A percentile compares a stretch with the other conserved stretches of the same genome.
phyloP scores from a whole-genome alignment of 2,888 invertebrate species.

The Habrosyne pyritoides region DNA sequence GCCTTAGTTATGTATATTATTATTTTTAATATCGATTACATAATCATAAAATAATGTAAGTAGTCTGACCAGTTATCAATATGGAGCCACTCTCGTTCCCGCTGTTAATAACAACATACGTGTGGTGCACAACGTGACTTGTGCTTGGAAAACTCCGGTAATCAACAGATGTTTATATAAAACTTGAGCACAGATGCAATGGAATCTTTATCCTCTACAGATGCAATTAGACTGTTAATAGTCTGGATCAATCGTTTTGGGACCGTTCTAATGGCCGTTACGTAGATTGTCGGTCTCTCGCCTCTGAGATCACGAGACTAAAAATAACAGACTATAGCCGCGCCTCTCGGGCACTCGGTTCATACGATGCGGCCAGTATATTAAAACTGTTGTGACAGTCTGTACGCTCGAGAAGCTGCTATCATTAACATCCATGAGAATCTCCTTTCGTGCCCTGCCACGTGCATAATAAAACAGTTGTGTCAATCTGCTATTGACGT shows the following conservation, averaged over 20 bases:
- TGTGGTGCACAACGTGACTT: slow-evolving; percentile 46
- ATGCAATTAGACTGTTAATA: not conserved
- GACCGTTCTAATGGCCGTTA: not conserved
- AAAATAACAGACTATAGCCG: slow-evolving; percentile 11
- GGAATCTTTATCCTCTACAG: not conserved
- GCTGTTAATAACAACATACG: slow-evolving; percentile 25
- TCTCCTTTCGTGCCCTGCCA: not conserved
- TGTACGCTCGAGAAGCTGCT: too few species aligned
- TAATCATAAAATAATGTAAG: not conserved
- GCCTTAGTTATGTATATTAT: too few species aligned
- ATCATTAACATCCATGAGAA: not conserved
- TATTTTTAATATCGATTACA: not conserved
- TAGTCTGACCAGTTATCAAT: slow-evolving; percentile 16
- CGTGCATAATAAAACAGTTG: not conserved
- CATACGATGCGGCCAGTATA: not conserved
- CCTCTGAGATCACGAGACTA: slow-evolving; percentile 12
- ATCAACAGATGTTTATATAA: slow-evolving; percentile 8
- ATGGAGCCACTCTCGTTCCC: slow-evolving; percentile 24
- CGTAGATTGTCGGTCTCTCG: not conserved
- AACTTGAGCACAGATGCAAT: not conserved
- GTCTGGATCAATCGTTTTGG: not conserved
- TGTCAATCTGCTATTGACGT: not conserved
- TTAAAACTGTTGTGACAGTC: slow-evolving; percentile 1
- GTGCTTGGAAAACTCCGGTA: slow-evolving; percentile 32
- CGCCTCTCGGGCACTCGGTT: slow-evolving; percentile 6